Evolutionary conservation across 2,113 vertebrate genomes (phyloP), one percentile per base, ranked within the genome.

Genomic region (Orycteropus afer): DNA sequence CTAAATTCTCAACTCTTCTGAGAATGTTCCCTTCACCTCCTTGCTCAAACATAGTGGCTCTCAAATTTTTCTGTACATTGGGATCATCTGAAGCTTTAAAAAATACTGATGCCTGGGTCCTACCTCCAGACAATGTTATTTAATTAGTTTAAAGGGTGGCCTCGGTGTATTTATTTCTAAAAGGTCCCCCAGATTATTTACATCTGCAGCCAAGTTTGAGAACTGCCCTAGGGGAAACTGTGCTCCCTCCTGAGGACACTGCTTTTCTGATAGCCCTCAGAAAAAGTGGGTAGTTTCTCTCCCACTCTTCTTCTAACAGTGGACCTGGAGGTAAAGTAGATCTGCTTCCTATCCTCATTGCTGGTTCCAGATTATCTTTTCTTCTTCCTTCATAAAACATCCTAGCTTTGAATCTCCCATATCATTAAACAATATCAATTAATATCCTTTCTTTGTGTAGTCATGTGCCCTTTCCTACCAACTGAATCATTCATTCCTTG

Each of bases 11-110:
- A 51, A 89, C 23, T 59, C 71, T 49, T 79, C 61, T 83, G 40
- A 90, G 63, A 74, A 74, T n/a, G 27, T 80, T 65, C 37, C 10
- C 34, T 51, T 88, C 3, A 45, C 71, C 47, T 71, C 10, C 37
- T 88, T 67, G 29, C 7, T 76, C n/a, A 69, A 79, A 69, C 49
- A 42, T 3, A 92, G 76, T 22, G 55, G 82, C 53, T 74, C 73
- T 92, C 76, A 92, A 55, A 93, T 82, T 51, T 82, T 34, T 63
- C 23, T 82, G 74, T 25, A 96, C 23, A 47, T 37, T 86, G 37
- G 12, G 87, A 73, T 79, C 37, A 65, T 34, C 15, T 74, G 63
- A 81, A 77, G 13, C 9, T 40, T 93, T 85, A 47, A 91, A 65
- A 86, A 76, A n/a, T n/a, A n/a, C n/a, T 34, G 4, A 81, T 57